These are phyloP conservation scores for Venturia canescens DNA, from an alignment of 1,140 invertebrate species.

Conservation along the genomic window DNA sequence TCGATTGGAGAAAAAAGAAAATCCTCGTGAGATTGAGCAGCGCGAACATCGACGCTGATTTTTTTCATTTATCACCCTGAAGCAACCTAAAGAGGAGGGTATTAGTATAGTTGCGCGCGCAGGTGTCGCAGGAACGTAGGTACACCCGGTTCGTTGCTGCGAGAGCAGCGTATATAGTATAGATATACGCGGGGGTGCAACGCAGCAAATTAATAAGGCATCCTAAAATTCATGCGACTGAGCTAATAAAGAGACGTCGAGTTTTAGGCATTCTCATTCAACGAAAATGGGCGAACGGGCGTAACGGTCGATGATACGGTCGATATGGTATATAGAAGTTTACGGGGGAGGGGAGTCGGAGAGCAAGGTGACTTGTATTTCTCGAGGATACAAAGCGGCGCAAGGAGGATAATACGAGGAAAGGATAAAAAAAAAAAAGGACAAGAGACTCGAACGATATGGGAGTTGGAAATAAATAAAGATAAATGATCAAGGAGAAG, in stretches of 20 bases:
- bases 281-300: no score
- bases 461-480: background rate
- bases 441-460: background rate
- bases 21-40: constrained; percentile 3
- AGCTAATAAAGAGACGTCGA: constrained; percentile 4
- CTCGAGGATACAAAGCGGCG: no score
- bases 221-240: constrained; percentile 42
- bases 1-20: no score
- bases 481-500: no score
- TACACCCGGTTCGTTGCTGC: constrained; percentile 10
- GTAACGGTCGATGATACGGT: no score
- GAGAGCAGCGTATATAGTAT: no score
- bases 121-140: constrained; percentile 54
- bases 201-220: constrained; percentile 44
- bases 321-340: no score
- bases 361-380: no score
- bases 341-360: constrained; percentile 34
- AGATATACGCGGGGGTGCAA: no score
- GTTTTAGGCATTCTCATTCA: no score
- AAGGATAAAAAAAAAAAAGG: no score
- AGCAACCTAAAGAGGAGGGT: background rate
- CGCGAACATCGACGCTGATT: background rate
- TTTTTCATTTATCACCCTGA: background rate
- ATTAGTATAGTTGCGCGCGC: constrained; percentile 49
- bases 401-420: no score